Evolutionary conservation across 2,888 invertebrate species (phyloP), one percentile per base, ranked within the genome.

Genomic region (Andrena camellia): DNA sequence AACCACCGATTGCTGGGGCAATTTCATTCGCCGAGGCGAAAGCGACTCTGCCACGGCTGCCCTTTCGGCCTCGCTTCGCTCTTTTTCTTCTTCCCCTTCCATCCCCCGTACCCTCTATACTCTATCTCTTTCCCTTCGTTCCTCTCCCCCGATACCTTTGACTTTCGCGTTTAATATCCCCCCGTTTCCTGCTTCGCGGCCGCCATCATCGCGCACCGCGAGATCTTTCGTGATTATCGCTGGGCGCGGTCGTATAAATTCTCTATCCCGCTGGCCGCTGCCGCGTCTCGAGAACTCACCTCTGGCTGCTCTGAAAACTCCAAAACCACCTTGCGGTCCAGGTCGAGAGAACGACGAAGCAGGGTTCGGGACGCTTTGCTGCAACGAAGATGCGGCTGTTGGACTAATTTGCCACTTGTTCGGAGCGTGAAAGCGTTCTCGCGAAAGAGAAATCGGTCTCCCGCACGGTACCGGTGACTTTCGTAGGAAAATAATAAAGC

Each of bases 1-100:
- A 91, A 92, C 91, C 90, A 90, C 92, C 91, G 92, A 93, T 91
- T 89, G 89, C 90, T 85, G 79, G 83, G 86, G 84, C 87, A 86
- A 89, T 89, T 88, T 87, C 88, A 88, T 88, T 88, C 88, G 88
- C 82, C 88, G 80, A 83, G 82, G 80, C 88, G 86, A 87, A 87
- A 85, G 81, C 87, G 81, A 84, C 86, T 83, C 86, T 78, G 78
- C 88, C 81, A 78, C 87, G 84, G 84, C 78, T 83, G 84, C 86
- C 87, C 83, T 84, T 81, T 74, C 62, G 20, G 62, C 54, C 62
- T 62, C 52, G 42, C 62, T 68, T 73, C 77, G 8, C 64, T 63
- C 54, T 20, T 50, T 29, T 42, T 66, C 31, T 10, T 69, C 13
- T 26, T 20, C 10, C 17, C 35, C 70, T n/a, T 50, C 20, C n/a